Evolutionary conservation across 2,113 vertebrate species (phyloP), one percentile per base, ranked within the genome.

Genomic region (Todiramphus chloris): DNA sequence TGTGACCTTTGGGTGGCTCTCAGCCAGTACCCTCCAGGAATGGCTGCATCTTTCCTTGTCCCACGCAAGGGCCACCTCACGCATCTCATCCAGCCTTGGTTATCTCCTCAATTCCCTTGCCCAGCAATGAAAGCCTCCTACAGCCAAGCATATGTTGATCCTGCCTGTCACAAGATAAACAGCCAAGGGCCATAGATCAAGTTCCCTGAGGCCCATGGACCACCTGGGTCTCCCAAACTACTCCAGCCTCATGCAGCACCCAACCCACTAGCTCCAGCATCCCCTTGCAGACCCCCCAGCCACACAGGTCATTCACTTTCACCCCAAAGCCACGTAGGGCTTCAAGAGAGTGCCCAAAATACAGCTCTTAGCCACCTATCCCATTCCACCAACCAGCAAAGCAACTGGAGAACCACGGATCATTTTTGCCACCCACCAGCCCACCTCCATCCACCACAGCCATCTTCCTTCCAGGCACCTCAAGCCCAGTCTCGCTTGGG

Each of bases 51-150:
- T 69, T 37, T 31, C 55, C 55, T 59, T 64, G 60, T 51, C 28
- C 80, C 64, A 28, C 0, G 1, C 53, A 74, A 80, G 25, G 21
- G 4, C 13, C 33, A 37, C 37, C 37, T 77, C 41, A 62, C 0
- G 0, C 28, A 44, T 56, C 58, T 30, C 68, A 35, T 41, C 35
- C 56, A 46, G 8, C 50, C 0, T 0, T 33, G 68, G 31, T 28
- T 18, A 33, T 23, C 48, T 78, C 56, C 37, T 7, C 62, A 60
- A 0, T 4, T 31, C 31, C 11, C 85, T 87, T 87, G 35, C 13
- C 58, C 63, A 28, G 0, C 0, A 6, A 16, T 16, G 63, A 66
- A 41, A 85, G 43, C 23, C 8, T 72, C 21, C 14, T 43, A 46
- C 17, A 50, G 69, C 62, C 83, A 90, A n/a, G 46, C 33, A 48